These are phyloP conservation scores for Pedetes capensis DNA, from an alignment of 2,113 vertebrate genomes.

Conservation along the genomic window DNA sequence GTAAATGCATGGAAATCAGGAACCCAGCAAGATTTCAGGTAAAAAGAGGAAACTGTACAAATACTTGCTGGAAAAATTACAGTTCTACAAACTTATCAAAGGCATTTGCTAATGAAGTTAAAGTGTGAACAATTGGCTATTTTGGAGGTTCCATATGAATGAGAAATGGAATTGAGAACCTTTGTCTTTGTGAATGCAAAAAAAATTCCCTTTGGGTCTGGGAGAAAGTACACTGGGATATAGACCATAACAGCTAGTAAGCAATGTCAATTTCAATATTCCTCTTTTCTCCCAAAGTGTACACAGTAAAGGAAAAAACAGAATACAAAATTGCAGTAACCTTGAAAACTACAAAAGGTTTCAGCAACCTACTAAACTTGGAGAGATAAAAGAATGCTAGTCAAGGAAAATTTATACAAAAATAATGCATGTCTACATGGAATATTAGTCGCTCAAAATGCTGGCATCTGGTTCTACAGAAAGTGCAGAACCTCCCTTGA, in stretches of 20 bases:
- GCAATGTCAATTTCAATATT: background rate
- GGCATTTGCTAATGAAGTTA: background rate
- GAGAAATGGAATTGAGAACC: background rate
- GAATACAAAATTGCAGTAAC: background rate
- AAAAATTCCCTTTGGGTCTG: background rate
- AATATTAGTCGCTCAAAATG: background rate
- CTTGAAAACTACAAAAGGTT: background rate
- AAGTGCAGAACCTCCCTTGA: background rate
- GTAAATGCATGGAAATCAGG: slow-evolving; percentile 3
- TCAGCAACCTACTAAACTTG: background rate
- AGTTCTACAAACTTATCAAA: background rate
- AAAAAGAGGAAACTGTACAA: background rate
- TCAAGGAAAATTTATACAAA: background rate
- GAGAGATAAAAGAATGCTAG: background rate
- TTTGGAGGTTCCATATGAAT: background rate
- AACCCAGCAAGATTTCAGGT: background rate
- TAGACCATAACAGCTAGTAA: background rate
- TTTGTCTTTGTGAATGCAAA: background rate
- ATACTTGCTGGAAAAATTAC: slow-evolving; percentile 14
- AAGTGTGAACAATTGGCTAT: background rate
- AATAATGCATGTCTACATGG: background rate
- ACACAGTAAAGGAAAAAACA: background rate
- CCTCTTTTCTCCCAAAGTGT: background rate
- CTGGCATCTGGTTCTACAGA: background rate
- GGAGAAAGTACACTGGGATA: background rate